Evolutionary conservation across 2,888 invertebrate genomes (phyloP).

Genomic region (Plebejus melissa): DNA sequence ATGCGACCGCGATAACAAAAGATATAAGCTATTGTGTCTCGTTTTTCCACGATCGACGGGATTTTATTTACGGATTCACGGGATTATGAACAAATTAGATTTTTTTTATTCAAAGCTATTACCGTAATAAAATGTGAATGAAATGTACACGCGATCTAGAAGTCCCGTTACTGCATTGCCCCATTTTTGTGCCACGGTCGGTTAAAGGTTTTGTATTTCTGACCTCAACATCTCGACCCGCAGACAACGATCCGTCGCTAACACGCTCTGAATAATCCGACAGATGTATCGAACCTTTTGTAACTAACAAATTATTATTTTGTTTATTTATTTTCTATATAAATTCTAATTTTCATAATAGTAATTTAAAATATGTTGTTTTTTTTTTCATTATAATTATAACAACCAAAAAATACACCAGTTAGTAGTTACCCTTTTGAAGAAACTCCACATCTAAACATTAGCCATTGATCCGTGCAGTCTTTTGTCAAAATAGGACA

Average conservation of each 20-base stretch:
- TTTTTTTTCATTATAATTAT: background rate
- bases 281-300: background rate
- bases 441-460: background rate
- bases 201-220: slow-evolving; percentile 17
- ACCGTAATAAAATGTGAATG: background rate
- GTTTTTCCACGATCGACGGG: no score
- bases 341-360: background rate
- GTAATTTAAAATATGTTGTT: background rate
- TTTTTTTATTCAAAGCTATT: background rate
- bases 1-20: no score
- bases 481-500: slow-evolving; percentile 12
- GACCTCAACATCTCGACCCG: slow-evolving; percentile 14
- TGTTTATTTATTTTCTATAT: background rate
- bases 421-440: background rate
- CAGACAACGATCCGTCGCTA: background rate
- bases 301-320: background rate
- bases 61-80: no score
- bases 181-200: slow-evolving; percentile 2
- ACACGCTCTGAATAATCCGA: slow-evolving; percentile 15
- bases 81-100: background rate
- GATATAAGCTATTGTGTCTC: no score
- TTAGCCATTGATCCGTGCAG: background rate
- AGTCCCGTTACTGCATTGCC: slow-evolving; percentile 2
- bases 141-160: background rate
- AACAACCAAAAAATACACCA: background rate